phyloP scores from a whole-genome alignment of 1,140 invertebrate species.

The Drosophila equinoxialis region DNA sequence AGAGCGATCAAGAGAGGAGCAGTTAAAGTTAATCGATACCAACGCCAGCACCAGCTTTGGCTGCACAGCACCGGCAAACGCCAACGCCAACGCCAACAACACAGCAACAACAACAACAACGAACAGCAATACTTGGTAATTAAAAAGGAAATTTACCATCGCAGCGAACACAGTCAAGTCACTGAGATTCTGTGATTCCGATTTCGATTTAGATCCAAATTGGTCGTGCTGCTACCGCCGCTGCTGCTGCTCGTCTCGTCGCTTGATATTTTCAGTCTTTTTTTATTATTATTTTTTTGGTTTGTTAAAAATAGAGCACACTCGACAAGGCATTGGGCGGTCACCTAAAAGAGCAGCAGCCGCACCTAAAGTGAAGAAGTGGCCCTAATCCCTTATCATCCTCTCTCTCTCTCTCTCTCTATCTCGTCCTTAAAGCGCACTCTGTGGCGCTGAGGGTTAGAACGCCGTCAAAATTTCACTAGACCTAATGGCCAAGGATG shows the following conservation, averaged over 20 bases:
- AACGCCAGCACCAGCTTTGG: slow-evolving; percentile 33
- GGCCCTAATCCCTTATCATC: neutral
- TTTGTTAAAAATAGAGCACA: slow-evolving; percentile 63
- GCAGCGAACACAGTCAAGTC: slow-evolving; percentile 21
- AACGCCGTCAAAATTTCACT: slow-evolving; percentile 78
- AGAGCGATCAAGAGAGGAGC: slow-evolving; percentile 39
- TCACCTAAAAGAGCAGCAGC: neutral
- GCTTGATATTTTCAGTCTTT: slow-evolving; percentile 12
- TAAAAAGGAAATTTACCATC: slow-evolving; percentile 63
- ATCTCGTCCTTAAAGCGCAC: neutral
- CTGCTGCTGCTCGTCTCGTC: neutral
- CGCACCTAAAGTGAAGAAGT: neutral
- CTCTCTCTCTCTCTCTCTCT: neutral
- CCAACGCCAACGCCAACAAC: slow-evolving; percentile 18
- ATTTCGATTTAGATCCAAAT: slow-evolving; percentile 48
- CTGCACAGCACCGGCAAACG: slow-evolving; percentile 54
- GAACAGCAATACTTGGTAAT: slow-evolving; percentile 63
- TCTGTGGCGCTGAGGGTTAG: slow-evolving; percentile 29
- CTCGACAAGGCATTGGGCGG: slow-evolving; percentile 15
- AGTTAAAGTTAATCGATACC: slow-evolving; percentile 37
- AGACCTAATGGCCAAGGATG: slow-evolving; percentile 87
- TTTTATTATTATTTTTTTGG: slow-evolving; percentile 20
- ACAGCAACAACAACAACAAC: slow-evolving; percentile 30
- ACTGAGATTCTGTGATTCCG: slow-evolving; percentile 40
- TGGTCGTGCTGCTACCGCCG: slow-evolving; percentile 5